Percentiles rank a stretch among this genome's conserved stretches.
phyloP scores from a whole-genome alignment of 2,888 invertebrate species.

The Diarsia mendica region DNA sequence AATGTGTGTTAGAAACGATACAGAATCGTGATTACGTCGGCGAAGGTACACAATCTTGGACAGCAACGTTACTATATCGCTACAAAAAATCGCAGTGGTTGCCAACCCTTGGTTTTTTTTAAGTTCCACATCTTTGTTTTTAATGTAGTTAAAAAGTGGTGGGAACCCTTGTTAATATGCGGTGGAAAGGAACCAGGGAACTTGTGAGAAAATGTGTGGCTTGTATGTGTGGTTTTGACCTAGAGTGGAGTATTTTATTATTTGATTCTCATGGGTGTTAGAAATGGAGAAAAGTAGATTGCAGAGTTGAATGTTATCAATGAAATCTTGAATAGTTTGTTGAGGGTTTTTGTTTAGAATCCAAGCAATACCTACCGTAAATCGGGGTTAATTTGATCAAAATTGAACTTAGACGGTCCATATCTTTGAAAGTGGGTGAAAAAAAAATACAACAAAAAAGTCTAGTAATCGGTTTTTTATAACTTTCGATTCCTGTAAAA shows the following conservation, averaged over 20 bases:
- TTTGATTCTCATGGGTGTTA: slow-evolving; percentile 27
- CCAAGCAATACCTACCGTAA: too few relatives aligned
- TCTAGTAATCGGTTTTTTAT: too few relatives aligned
- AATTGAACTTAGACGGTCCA: too few relatives aligned
- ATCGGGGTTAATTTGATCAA: too few relatives aligned
- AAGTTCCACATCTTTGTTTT: slow-evolving; percentile 34
- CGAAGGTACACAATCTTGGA: not conserved
- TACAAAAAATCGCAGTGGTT: not conserved
- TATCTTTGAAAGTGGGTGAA: too few relatives aligned
- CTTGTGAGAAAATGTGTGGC: slow-evolving; percentile 33
- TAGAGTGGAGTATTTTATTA: slow-evolving; percentile 4
- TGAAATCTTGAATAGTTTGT: not conserved
- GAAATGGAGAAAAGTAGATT: not conserved
- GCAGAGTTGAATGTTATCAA: not conserved
- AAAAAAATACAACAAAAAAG: too few relatives aligned
- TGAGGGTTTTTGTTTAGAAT: too few relatives aligned
- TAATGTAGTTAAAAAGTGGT: slow-evolving; percentile 31
- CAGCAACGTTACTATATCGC: not conserved
- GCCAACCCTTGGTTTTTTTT: not conserved
- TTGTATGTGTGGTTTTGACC: slow-evolving; percentile 14
- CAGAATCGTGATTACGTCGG: not conserved
- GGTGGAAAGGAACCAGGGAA: slow-evolving; percentile 14
- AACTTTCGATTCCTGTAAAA: too few relatives aligned
- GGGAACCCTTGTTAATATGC: slow-evolving; percentile 38
- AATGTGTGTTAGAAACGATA: not conserved